Evolutionary conservation across 2,888 invertebrate species (phyloP), one percentile per base, ranked within the genome.

Genomic region (Perdita meconis): DNA sequence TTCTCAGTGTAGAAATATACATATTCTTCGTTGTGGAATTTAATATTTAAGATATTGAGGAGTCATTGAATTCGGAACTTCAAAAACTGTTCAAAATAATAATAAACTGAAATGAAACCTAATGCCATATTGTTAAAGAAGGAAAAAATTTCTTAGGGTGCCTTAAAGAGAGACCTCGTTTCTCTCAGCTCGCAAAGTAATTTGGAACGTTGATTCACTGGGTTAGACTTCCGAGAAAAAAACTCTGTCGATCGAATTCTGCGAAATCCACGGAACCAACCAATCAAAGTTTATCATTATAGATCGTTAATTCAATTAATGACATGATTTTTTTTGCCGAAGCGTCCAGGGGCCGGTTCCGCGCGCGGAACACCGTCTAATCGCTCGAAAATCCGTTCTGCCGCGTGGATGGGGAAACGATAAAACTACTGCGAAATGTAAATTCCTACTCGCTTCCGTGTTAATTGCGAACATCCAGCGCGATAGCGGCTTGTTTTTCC

Each of bases 381-480:
- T 73, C 55, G 55, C n/a, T 61, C 10, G 30, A 47, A 34, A 53
- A 59, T 59, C 42, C 66, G 42, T 61, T 50, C 34, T 38, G 22
- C 8, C 26, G 2, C n/a, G 13, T 34, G 2, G 2, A 1, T 16
- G 22, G 10, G 3, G 5, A 3, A 44, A 38, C 26, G 64, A 64
- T 70, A 60, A 61, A 69, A 16, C 13, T 61, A 22, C 50, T 24
- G 22, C 16, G 22, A 47, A 56, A 56, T 30, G 40, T 44, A 67
- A 68, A 51, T 69, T 73, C 56, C 61, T 63, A 36, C 12, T 8
- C 38, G 55, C 36, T 71, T 71, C 6, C 59, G 57, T 59, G 44
- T 65, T 74, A 74, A 74, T 74, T 74, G 57, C 51, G 10, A 57
- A 26, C 51, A 59, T 51, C 74, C 64, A 50, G 13, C 26, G 51